Evolutionary conservation across 2,113 vertebrate species (phyloP).

Genomic region (Corydoras sp.): DNA sequence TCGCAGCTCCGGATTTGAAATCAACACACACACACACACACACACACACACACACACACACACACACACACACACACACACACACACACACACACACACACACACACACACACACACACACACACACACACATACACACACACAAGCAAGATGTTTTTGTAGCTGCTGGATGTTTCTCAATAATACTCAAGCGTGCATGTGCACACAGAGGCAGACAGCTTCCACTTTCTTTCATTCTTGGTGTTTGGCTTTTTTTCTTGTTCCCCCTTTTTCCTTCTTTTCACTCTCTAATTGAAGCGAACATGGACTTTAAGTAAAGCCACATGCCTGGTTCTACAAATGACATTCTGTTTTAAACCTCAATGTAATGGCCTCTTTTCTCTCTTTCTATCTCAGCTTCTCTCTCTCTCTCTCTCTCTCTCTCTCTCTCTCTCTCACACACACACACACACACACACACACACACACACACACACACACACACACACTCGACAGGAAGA

Average conservation of each 20-base stretch:
- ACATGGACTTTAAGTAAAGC: constrained; percentile 63
- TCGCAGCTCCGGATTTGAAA: not conserved
- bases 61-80: constrained; percentile 3
- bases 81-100: constrained; percentile 2
- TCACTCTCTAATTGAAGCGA: constrained; percentile 51
- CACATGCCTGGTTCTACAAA: constrained; percentile 63
- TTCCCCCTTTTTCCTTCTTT: constrained; percentile 27
- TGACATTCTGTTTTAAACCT: constrained; percentile 68
- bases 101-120: constrained; percentile 1
- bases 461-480: not conserved
- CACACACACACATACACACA: constrained; percentile 6
- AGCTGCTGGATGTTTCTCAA: not conserved
- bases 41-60: not conserved
- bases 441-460: constrained; percentile 48
- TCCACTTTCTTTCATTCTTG: constrained; percentile 29
- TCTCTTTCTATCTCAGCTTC: not conserved
- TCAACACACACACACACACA: constrained; percentile 6
- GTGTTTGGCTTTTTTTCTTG: constrained; percentile 17
- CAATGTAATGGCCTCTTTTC: constrained; percentile 57
- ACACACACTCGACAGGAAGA: too few relatives aligned
- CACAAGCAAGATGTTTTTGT: too few relatives aligned
- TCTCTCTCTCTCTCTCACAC: constrained; percentile 23
- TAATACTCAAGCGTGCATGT: not conserved
- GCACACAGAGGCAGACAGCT: constrained; percentile 1
- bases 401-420: constrained; percentile 8